Percentiles rank a stretch among this genome's conserved stretches.
These are phyloP conservation scores for Lutraria lutraria DNA, from an alignment of 2,888 invertebrate species.

Conservation along the genomic window DNA sequence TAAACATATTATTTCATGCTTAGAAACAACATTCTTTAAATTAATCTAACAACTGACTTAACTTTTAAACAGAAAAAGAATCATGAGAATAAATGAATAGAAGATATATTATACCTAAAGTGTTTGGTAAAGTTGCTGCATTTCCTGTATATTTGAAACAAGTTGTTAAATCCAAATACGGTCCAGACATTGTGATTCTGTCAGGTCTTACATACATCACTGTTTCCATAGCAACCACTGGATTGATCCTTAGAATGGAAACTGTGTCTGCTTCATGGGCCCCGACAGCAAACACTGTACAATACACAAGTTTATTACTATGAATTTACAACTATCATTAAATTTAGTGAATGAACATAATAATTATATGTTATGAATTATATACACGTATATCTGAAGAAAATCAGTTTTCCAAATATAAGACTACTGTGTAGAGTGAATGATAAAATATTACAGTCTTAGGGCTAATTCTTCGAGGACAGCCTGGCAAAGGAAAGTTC, in stretches of 20 bases:
- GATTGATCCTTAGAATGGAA: slow-evolving; percentile 52
- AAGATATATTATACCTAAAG: slow-evolving; percentile 46
- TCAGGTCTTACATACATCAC: slow-evolving; percentile 58
- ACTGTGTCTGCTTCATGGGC: slow-evolving; percentile 65
- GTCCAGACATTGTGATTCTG: slow-evolving; percentile 58
- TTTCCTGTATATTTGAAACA: slow-evolving; percentile 65
- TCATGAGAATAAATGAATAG: background rate
- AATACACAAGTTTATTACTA: slow-evolving; percentile 11
- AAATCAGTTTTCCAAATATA: too few relatives aligned
- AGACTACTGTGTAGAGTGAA: too few relatives aligned
- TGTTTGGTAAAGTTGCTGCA: slow-evolving; percentile 49
- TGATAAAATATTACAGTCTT: too few relatives aligned
- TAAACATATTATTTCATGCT: too few relatives aligned
- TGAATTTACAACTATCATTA: too few relatives aligned
- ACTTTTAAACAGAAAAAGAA: background rate
- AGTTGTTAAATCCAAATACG: slow-evolving; percentile 54
- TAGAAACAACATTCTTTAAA: background rate
- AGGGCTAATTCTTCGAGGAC: too few relatives aligned
- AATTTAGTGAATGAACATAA: too few relatives aligned
- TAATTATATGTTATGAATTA: too few relatives aligned
- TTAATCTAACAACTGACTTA: background rate
- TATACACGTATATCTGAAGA: too few relatives aligned
- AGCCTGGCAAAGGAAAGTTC: too few relatives aligned
- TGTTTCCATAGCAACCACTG: slow-evolving; percentile 67
- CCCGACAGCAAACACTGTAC: slow-evolving; percentile 65